Base-by-base conservation (phyloP, 1,140 invertebrate species). In the Mamestra configurata region DNA sequence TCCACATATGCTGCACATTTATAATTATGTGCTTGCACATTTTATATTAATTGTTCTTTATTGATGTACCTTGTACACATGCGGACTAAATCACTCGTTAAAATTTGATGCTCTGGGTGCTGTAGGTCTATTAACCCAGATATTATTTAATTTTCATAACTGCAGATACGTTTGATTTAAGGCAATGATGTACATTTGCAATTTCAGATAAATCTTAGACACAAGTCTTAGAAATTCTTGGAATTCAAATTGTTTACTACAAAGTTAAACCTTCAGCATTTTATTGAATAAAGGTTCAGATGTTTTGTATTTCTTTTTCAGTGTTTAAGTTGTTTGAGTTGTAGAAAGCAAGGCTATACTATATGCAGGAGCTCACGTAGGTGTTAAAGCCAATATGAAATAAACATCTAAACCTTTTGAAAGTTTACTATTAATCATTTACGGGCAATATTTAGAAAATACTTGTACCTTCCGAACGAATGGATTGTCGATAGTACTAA, bases 1-100 rank as follows among this genome's bases (percentile, higher is more conserved):
- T 93, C 86, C 84, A 89, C 87, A 82, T 85, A 86, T 87, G 85
- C 76, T 84, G 85, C 86, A 86, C 88, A 88, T 88, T 87, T 82
- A 78, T 71, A 64, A 64, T 64, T 37, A 73, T 73, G 37, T 79
- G 83, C 81, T 80, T 89, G 88, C 82, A 84, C 85, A 87, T 85
- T 89, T 89, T 85, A 78, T 84, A 85, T 84, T 84, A 82, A 82
- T 86, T 83, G 77, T 79, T 87, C 87, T 81, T 77, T 86, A 88
- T 85, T 85, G 86, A 87, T 89, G 86, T 82, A 85, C 27, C 11
- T 18, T 18, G 4, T 53, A 11, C 43, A 51, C 40, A 22, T 43
- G 51, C 4, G 7, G 4, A 20, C 31, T 43, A 43, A 49, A 24
- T 70, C 24, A 49, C 20, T 55, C 22, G 4, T 55, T 55, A 24